Percentiles rank a stretch among this genome's conserved stretches.
phyloP scores from a whole-genome alignment of 37 sponge, comb jelly and placozoan genomes.

The Tethya wilhelma region DNA sequence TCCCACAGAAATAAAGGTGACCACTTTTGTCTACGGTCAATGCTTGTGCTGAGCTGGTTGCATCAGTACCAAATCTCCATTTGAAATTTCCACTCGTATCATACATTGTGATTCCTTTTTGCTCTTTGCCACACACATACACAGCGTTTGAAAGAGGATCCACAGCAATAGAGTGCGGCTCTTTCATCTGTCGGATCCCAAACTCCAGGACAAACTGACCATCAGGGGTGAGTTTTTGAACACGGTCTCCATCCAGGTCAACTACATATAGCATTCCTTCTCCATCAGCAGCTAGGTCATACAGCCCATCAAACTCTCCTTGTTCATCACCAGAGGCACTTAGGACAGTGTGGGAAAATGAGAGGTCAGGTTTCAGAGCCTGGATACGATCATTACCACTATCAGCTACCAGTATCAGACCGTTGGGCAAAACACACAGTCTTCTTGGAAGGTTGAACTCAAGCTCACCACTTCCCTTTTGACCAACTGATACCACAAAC shows the following conservation, averaged over 20 bases:
- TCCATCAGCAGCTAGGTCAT: background rate
- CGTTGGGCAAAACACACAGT: conserved; percentile 14
- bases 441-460: conserved; percentile 44
- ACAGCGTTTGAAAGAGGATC: too few relatives aligned
- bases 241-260: conserved; percentile 1
- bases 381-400: conserved; percentile 32
- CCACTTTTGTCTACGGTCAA: too few relatives aligned
- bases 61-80: too few relatives aligned
- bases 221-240: conserved; percentile 7
- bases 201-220: conserved; percentile 13
- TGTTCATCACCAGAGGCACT: background rate
- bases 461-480: conserved; percentile 21
- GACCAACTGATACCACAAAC: conserved; percentile 36
- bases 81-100: too few relatives aligned
- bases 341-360: background rate
- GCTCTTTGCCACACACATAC: too few relatives aligned
- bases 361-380: conserved; percentile 4
- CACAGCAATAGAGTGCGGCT: too few relatives aligned
- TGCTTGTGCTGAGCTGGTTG: too few relatives aligned
- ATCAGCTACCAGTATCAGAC: conserved; percentile 40
- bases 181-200: background rate
- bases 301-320: background rate
- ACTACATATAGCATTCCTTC: conserved; percentile 4
- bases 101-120: too few relatives aligned
- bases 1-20: too few relatives aligned